These are phyloP conservation scores for Hermetia illucens DNA, from an alignment of 1,140 invertebrate species.

Conservation along the genomic window DNA sequence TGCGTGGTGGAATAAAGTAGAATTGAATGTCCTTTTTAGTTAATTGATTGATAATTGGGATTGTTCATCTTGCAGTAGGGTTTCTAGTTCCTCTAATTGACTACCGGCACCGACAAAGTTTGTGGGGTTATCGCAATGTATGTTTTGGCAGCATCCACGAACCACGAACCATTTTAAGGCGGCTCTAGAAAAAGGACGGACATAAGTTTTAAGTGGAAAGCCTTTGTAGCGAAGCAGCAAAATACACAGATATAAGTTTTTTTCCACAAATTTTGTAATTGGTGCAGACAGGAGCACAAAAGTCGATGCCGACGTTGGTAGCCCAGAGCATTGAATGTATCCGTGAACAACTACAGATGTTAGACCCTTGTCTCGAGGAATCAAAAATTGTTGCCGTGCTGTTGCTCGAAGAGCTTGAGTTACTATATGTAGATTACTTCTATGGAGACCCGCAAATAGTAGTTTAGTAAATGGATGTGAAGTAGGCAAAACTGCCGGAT, in stretches of 20 bases:
- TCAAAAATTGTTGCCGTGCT: slow-evolving; percentile 13
- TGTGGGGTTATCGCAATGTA: slow-evolving; percentile 25
- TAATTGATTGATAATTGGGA: no score
- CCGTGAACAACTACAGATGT: slow-evolving; percentile 6
- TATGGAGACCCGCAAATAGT: slow-evolving; percentile 7
- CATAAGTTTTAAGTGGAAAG: slow-evolving; percentile 15
- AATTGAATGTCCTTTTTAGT: slow-evolving; percentile 9
- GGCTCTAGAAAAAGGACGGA: slow-evolving; percentile 11
- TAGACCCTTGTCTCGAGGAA: slow-evolving; percentile 8
- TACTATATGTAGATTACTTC: slow-evolving; percentile 9
- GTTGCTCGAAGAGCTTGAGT: slow-evolving; percentile 8
- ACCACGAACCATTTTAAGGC: slow-evolving; percentile 11
- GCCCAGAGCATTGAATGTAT: not conserved
- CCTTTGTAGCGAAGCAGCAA: slow-evolving; percentile 12
- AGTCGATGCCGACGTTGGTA: slow-evolving; percentile 17
- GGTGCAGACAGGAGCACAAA: slow-evolving; percentile 21
- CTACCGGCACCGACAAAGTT: slow-evolving; percentile 23
- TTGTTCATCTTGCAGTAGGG: not conserved
- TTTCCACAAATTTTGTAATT: slow-evolving; percentile 8
- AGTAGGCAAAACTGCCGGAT: slow-evolving; percentile 8
- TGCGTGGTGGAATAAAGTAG: slow-evolving; percentile 14
- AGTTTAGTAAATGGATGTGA: slow-evolving; percentile 1
- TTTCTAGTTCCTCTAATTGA: slow-evolving; percentile 8
- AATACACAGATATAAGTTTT: slow-evolving; percentile 9
- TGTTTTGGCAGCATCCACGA: slow-evolving; percentile 12